phyloP scores from a whole-genome alignment of 2,113 vertebrate genomes.

The Kryptolebias marmoratus region DNA sequence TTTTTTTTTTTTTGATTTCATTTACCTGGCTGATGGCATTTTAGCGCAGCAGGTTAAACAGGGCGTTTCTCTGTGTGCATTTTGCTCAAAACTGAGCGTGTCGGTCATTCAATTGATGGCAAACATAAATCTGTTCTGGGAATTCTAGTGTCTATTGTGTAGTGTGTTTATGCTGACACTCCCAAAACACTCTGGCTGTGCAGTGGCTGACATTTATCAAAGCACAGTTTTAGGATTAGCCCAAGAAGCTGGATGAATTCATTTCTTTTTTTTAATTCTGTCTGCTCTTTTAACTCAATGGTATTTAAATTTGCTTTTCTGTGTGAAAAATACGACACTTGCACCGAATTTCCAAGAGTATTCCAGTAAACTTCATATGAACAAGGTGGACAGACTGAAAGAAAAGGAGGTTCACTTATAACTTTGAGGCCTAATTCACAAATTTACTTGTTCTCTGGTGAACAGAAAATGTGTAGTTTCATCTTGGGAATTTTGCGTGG shows the following conservation, averaged over 20 bases:
- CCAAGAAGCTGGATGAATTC: background rate
- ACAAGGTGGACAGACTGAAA: too few species aligned
- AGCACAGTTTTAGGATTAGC: background rate
- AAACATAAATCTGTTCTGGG: background rate
- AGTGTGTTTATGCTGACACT: background rate
- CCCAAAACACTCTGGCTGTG: background rate
- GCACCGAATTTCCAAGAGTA: too few species aligned
- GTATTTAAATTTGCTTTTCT: too few species aligned
- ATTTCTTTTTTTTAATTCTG: background rate
- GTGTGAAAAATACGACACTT: too few species aligned
- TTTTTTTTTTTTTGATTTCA: background rate
- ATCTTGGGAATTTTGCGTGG: too few species aligned
- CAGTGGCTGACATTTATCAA: constrained; percentile 9
- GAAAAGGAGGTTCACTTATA: too few species aligned
- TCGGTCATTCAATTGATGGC: background rate
- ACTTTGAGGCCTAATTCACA: background rate
- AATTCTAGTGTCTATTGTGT: background rate
- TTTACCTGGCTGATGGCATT: background rate
- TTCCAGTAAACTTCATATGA: too few species aligned
- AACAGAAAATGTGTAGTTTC: background rate
- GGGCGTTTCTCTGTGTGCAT: background rate
- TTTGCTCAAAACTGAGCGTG: background rate
- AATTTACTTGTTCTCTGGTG: background rate
- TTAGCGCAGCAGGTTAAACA: background rate
- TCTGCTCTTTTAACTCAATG: background rate